Percentiles rank a stretch among this genome's conserved stretches.
Evolutionary conservation across 2,113 vertebrate species (phyloP).

Genomic region (Pan paniscus): DNA sequence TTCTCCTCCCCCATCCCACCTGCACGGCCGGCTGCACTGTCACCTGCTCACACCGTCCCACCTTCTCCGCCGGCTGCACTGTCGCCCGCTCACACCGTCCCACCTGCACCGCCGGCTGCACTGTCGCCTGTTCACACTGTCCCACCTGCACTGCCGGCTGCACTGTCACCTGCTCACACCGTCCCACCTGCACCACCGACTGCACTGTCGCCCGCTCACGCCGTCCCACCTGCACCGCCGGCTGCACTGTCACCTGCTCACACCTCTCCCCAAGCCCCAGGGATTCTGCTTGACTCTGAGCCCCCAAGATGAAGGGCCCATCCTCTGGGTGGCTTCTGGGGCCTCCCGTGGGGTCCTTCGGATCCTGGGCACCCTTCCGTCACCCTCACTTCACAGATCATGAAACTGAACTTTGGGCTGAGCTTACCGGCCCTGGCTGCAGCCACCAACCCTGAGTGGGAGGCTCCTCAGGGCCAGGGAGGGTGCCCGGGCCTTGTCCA

Average conservation of each 20-base stretch:
- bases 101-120: not conserved
- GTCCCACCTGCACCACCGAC: rapidly evolving
- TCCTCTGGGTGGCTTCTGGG: rapidly evolving
- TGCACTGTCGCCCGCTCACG: no score
- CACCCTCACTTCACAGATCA: not conserved
- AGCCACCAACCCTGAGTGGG: rapidly evolving
- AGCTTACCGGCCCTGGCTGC: rapidly evolving
- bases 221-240: rapidly evolving
- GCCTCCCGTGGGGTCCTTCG: not conserved
- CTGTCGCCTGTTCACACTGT: no score
- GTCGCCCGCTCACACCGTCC: no score
- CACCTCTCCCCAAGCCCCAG: not conserved
- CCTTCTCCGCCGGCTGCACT: rapidly evolving
- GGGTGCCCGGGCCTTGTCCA: rapidly evolving
- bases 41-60: no score
- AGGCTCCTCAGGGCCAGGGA: rapidly evolving
- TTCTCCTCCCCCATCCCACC: no score
- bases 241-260: no score
- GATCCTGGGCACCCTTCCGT: not conserved
- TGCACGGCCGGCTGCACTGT: no score
- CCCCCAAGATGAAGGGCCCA: rapidly evolving
- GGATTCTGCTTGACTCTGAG: not conserved
- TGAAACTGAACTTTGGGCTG: not conserved
- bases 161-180: no score
- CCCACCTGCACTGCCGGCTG: no score